phyloP scores from a whole-genome alignment of 2,888 invertebrate genomes.

The Agonopterix arenella region DNA sequence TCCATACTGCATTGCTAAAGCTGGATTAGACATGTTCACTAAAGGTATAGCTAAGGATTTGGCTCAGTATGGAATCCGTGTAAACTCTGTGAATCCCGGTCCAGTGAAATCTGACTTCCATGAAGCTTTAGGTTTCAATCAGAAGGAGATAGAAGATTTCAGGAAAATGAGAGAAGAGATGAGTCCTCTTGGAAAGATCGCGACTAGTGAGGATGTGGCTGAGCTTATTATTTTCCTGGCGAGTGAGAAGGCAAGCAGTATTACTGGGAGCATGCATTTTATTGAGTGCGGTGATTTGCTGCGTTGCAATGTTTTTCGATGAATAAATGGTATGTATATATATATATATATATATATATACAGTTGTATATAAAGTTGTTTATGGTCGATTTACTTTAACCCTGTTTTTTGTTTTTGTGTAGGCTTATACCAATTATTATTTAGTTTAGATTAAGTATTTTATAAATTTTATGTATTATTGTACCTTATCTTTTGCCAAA shows the following conservation, averaged over 20 bases:
- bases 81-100: slow-evolving; percentile 76
- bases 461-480: too few relatives aligned
- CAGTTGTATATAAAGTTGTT: too few relatives aligned
- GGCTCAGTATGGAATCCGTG: slow-evolving; percentile 73
- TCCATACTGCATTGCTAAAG: slow-evolving; percentile 81
- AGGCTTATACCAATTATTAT: too few relatives aligned
- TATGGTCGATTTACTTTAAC: too few relatives aligned
- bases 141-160: background rate
- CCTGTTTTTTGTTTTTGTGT: too few relatives aligned
- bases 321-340: too few relatives aligned
- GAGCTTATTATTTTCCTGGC: slow-evolving; percentile 13
- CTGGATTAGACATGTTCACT: slow-evolving; percentile 84
- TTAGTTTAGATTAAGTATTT: too few relatives aligned
- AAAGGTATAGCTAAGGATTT: slow-evolving; percentile 80
- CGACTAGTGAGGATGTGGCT: slow-evolving; percentile 11
- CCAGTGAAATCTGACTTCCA: slow-evolving; percentile 1
- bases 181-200: slow-evolving; percentile 6
- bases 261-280: slow-evolving; percentile 7
- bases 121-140: background rate
- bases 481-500: too few relatives aligned
- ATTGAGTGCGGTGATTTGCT: background rate
- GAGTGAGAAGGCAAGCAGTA: slow-evolving; percentile 12
- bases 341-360: too few relatives aligned
- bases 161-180: background rate
- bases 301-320: background rate